Percentiles rank a stretch among this genome's conserved stretches.
phyloP scores from a whole-genome alignment of 2,888 invertebrate species.

The Julus scanicus region DNA sequence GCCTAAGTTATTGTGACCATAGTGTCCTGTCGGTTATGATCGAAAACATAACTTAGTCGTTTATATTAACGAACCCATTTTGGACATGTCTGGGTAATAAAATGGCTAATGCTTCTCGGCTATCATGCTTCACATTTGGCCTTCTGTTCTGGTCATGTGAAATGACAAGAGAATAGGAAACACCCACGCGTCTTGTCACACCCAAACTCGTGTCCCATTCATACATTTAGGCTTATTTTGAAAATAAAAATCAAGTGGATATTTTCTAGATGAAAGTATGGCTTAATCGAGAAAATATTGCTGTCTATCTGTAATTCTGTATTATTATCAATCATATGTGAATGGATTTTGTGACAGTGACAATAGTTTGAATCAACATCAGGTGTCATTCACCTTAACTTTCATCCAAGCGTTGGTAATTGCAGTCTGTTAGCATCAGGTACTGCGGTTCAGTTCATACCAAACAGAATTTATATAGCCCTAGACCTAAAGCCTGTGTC shows the following conservation, averaged over 20 bases:
- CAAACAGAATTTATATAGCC: not conserved
- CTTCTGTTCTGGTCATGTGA: not conserved
- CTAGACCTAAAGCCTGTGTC: not conserved
- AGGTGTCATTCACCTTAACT: not conserved
- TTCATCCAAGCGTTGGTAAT: not conserved
- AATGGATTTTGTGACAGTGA: not conserved
- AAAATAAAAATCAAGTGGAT: not conserved
- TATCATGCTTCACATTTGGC: not conserved
- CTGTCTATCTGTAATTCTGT: no score
- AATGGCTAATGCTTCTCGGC: not conserved
- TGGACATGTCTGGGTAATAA: not conserved
- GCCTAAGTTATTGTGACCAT: no score
- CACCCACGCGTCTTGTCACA: not conserved
- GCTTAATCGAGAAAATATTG: not conserved
- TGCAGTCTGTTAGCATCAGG: not conserved
- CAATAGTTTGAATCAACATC: not conserved
- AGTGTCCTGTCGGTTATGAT: not conserved
- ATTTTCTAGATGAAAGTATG: not conserved
- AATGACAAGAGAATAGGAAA: not conserved
- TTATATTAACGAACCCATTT: not conserved
- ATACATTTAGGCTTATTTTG: not conserved
- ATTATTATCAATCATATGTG: not conserved
- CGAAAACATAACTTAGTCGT: not conserved
- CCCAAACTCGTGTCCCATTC: not conserved
- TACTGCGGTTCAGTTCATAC: not conserved